Evolutionary conservation across 30 jellyfish, hydroid and myxozoan genomes (phyloP), one percentile per base, ranked within the genome.

Genomic region (Cassiopea andromeda): DNA sequence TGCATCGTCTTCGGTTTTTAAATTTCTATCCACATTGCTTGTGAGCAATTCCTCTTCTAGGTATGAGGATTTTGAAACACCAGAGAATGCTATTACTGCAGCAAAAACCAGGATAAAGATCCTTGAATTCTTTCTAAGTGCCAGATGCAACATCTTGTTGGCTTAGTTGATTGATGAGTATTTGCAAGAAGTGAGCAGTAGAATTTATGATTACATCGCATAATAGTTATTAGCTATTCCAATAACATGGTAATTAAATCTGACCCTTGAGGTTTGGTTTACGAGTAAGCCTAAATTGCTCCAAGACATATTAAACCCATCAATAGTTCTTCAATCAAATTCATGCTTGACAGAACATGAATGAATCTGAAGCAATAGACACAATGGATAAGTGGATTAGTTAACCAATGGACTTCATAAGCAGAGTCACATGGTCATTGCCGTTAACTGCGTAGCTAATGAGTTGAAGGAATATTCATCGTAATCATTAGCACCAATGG

Each of bases 311-410:
- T 80, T 45, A 15, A 66, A 69, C 48, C 60, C 77, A 6, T 17
- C 70, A 66, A 45, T 17, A 49, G 19, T 47, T 50, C 19, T 44
- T 67, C 73, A 66, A 82, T 82, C 44, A 67, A 54, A 54, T 78
- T 77, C 18, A 78, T 47, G 57, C 66, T 83, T 73, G 91, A 69
- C 61, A 69, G 91, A 82, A 83, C 84, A 54, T 83, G 84, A 83
- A 83, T 83, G 69, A 50, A 2, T 18, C 78, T 54, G 9, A 73
- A 18, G 58, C 69, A 16, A 13, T 77, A 64, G 72, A 73, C 73
- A 60, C 67, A 64, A 47, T 50, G n/a, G n/a, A 13, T 49, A 77
- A 48, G 54, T 50, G 2, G 38, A 70, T 70, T 70, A 43, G 79
- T 27, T 0, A 70, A 43, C 79, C 79, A 70, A 3, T 16, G 79